Percentiles rank a stretch among this genome's conserved stretches.
These are phyloP conservation scores for Catamblyrhynchus diadema DNA, from an alignment of 2,797 vertebrate genomes.

Conservation along the genomic window DNA sequence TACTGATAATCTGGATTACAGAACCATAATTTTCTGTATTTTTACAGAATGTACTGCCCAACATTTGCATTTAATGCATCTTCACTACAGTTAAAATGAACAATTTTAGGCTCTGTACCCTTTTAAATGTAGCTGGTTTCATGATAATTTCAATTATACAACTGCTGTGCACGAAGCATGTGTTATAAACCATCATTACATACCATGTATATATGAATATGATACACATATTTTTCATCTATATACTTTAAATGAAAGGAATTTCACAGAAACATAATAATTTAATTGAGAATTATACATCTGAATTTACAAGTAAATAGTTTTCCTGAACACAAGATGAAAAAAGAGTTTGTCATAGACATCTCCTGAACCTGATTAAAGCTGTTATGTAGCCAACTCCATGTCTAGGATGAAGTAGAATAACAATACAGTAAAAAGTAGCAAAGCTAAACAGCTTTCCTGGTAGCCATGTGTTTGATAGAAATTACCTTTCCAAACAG, in stretches of 20 bases:
- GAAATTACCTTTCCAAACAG: neutral
- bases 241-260: neutral
- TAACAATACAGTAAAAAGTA: neutral
- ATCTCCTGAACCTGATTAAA: neutral
- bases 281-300: neutral
- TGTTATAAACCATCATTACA: neutral
- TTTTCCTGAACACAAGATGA: neutral
- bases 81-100: neutral
- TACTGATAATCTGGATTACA: neutral
- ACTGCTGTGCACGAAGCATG: neutral
- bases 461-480: neutral
- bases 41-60: neutral
- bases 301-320: neutral
- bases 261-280: neutral
- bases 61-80: neutral
- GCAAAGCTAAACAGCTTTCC: neutral
- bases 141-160: neutral
- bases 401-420: neutral
- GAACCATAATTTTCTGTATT: neutral
- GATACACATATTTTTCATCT: neutral
- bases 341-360: neutral
- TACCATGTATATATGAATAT: neutral
- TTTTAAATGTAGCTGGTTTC: neutral
- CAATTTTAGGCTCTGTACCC: neutral
- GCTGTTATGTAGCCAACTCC: neutral